Evolutionary conservation across 2,888 invertebrate genomes (phyloP).

Genomic region (Apotomis capreana): DNA sequence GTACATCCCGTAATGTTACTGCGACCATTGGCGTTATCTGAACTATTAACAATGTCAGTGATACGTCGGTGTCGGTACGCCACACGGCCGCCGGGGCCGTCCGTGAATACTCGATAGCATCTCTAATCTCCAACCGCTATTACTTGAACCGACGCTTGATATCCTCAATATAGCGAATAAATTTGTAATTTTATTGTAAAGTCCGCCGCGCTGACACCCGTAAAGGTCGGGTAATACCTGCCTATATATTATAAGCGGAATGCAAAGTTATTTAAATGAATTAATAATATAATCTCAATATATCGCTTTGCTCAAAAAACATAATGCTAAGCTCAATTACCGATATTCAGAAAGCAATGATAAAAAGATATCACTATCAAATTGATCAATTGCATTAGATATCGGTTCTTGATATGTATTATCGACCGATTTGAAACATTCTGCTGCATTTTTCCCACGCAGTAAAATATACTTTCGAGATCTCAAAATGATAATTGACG

Average conservation of each 20-base stretch:
- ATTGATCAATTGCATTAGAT: no score
- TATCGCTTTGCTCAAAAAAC: background rate
- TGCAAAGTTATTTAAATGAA: slow-evolving; percentile 26
- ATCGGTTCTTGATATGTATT: background rate
- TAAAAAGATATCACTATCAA: no score
- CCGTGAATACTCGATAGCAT: slow-evolving; percentile 40
- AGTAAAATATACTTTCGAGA: background rate
- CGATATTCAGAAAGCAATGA: background rate
- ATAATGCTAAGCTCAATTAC: background rate
- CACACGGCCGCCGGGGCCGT: slow-evolving; percentile 1
- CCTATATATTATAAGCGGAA: background rate
- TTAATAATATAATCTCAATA: slow-evolving; percentile 2
- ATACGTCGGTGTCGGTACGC: background rate
- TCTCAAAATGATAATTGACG: slow-evolving; percentile 18
- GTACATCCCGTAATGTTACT: background rate
- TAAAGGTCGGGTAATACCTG: slow-evolving; percentile 29
- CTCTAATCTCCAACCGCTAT: slow-evolving; percentile 43
- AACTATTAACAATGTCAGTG: background rate
- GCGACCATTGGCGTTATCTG: background rate
- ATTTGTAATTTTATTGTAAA: slow-evolving; percentile 43
- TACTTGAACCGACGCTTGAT: slow-evolving; percentile 37
- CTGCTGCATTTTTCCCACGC: slow-evolving; percentile 2
- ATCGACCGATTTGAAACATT: background rate
- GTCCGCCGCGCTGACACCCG: slow-evolving; percentile 12
- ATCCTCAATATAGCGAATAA: slow-evolving; percentile 36